Percentiles rank a stretch among this genome's conserved stretches.
phyloP scores from a whole-genome alignment of 2,888 invertebrate species.

The Athripsodes cinereus region DNA sequence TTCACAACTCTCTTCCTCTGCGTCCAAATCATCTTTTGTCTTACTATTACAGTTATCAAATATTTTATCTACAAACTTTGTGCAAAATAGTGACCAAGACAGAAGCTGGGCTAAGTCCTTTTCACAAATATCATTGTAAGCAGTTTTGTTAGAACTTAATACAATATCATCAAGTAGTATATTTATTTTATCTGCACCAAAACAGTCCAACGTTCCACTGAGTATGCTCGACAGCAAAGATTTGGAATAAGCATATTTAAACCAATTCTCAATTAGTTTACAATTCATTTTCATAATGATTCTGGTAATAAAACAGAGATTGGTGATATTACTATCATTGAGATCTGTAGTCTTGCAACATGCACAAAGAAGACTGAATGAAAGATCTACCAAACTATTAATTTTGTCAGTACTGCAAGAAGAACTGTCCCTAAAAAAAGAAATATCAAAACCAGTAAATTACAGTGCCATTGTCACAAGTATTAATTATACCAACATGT shows the following conservation, averaged over 20 bases:
- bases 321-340: slow-evolving; percentile 9
- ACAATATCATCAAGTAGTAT: slow-evolving; percentile 26
- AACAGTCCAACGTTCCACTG: slow-evolving; percentile 32
- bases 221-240: slow-evolving; percentile 34
- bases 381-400: slow-evolving; percentile 16
- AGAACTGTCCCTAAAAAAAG: slow-evolving; percentile 8
- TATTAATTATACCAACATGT: too few species aligned
- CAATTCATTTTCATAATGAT: slow-evolving; percentile 19
- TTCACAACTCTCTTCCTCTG: slow-evolving; percentile 28
- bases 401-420: slow-evolving; percentile 32
- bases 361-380: slow-evolving; percentile 15
- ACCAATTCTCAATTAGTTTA: slow-evolving; percentile 31
- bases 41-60: slow-evolving; percentile 19
- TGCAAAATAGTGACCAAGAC: slow-evolving; percentile 34
- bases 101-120: slow-evolving; percentile 31
- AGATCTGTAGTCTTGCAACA: slow-evolving; percentile 4
- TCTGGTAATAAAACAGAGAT: slow-evolving; percentile 16
- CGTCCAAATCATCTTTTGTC: slow-evolving; percentile 26
- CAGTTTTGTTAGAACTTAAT: slow-evolving; percentile 26
- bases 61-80: slow-evolving; percentile 28
- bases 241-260: slow-evolving; percentile 31
- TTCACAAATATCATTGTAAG: slow-evolving; percentile 29
- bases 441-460: too few species aligned
- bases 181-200: slow-evolving; percentile 17
- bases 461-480: too few species aligned